Percentiles rank a stretch among this genome's conserved stretches.
These are phyloP conservation scores for Lates japonicus DNA, from an alignment of 2,797 vertebrate genomes.

Conservation along the genomic window DNA sequence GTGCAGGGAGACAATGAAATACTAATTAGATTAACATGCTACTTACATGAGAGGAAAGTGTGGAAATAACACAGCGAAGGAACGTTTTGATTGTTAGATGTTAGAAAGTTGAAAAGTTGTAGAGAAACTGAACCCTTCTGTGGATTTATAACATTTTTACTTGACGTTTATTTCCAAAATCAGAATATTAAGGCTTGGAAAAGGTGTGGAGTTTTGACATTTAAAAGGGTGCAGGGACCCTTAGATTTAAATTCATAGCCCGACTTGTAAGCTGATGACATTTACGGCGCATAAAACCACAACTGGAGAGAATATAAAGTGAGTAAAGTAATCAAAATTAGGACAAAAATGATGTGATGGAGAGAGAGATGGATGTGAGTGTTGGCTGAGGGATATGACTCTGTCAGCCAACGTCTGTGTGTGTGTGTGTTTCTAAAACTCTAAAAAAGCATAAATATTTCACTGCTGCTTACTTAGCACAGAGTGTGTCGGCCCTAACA, in stretches of 20 bases:
- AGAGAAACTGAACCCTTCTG: neutral
- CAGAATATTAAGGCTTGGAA: neutral
- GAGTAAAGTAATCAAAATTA: slow-evolving; percentile 51
- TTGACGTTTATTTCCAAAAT: neutral
- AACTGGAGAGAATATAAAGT: slow-evolving; percentile 26
- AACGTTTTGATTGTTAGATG: neutral
- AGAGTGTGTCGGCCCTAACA: slow-evolving; percentile 29
- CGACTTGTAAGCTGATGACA: slow-evolving; percentile 27
- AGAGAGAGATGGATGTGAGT: slow-evolving; percentile 32
- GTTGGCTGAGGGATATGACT: slow-evolving; percentile 20
- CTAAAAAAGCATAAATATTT: slow-evolving; percentile 76
- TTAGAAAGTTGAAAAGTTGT: neutral
- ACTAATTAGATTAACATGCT: slow-evolving; percentile 48
- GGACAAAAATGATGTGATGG: slow-evolving; percentile 37
- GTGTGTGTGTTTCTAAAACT: slow-evolving; percentile 42
- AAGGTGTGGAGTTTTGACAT: slow-evolving; percentile 37
- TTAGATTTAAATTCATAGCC: slow-evolving; percentile 27
- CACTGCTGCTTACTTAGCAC: slow-evolving; percentile 62
- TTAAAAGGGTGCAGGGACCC: slow-evolving; percentile 28
- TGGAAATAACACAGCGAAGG: neutral
- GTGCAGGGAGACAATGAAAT: slow-evolving; percentile 15
- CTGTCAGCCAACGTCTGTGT: neutral
- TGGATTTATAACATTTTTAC: neutral
- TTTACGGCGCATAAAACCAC: slow-evolving; percentile 51
- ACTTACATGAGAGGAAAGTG: slow-evolving; percentile 15